Percentiles rank a stretch among this genome's conserved stretches.
phyloP scores from a whole-genome alignment of 2,888 invertebrate species.

The Empis livida region DNA sequence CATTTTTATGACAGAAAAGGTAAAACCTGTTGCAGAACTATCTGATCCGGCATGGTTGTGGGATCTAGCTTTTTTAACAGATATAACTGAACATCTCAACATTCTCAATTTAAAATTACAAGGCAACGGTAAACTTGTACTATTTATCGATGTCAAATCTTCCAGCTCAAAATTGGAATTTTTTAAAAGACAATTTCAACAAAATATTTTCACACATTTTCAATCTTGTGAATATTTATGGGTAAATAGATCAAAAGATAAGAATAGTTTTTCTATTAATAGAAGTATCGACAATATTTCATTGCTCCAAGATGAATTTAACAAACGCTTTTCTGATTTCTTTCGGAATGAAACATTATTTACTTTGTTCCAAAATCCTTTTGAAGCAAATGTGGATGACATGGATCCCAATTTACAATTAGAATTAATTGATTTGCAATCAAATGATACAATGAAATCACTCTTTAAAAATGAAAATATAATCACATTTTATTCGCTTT shows the following conservation, averaged over 20 bases:
- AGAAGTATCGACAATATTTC: conserved; percentile 1
- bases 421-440: conserved; percentile 1
- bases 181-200: not conserved
- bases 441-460: not conserved
- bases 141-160: not conserved
- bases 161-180: not conserved
- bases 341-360: not conserved
- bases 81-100: not conserved
- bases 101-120: not conserved
- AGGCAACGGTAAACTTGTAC: conserved; percentile 1
- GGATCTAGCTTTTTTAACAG: not conserved
- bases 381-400: not conserved
- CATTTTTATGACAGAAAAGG: not conserved
- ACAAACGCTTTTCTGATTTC: not conserved
- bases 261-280: not conserved
- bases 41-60: not conserved
- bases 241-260: not conserved
- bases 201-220: not conserved
- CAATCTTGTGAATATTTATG: not conserved
- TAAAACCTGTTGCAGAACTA: not conserved
- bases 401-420: conserved; percentile 1
- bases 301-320: conserved; percentile 1
- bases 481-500: not conserved
- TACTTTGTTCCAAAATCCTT: conserved; percentile 1
- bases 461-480: not conserved